These are phyloP conservation scores for Morone chrysops DNA, from an alignment of 2,113 vertebrate genomes.

Conservation along the genomic window DNA sequence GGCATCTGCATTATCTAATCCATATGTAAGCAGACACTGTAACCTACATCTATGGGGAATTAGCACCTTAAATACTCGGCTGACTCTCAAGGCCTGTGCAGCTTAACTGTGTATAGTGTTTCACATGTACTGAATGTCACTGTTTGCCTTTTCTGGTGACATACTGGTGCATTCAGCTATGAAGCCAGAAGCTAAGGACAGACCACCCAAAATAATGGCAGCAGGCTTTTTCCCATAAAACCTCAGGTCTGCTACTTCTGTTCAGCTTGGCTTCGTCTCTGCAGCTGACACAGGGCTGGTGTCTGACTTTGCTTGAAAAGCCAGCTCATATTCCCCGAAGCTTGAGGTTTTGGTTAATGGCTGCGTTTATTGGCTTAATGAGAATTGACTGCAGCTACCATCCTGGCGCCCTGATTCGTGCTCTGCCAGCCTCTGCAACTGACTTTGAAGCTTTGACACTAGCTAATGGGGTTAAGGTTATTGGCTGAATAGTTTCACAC, in stretches of 20 bases:
- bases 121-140: slow-evolving; percentile 16
- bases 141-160: slow-evolving; percentile 23
- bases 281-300: slow-evolving; percentile 35
- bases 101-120: slow-evolving; percentile 17
- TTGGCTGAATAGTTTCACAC: slow-evolving; percentile 5
- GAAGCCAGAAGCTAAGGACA: slow-evolving; percentile 22
- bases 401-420: slow-evolving; percentile 6
- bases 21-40: slow-evolving; percentile 13
- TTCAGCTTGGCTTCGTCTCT: slow-evolving; percentile 47
- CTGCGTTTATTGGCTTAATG: slow-evolving; percentile 67
- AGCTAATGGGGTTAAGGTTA: slow-evolving; percentile 15
- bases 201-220: slow-evolving; percentile 46
- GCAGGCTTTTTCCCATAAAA: slow-evolving; percentile 45
- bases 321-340: slow-evolving; percentile 59
- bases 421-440: slow-evolving; percentile 24
- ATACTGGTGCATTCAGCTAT: slow-evolving; percentile 25
- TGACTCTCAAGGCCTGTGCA: background rate
- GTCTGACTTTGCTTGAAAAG: slow-evolving; percentile 33
- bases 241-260: slow-evolving; percentile 43
- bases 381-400: slow-evolving; percentile 55
- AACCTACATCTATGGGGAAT: background rate
- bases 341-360: slow-evolving; percentile 53
- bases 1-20: background rate
- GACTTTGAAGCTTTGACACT: slow-evolving; percentile 12
- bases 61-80: slow-evolving; percentile 5